Conservation (phyloP, 2,113 vertebrate genomes). For the Symphodus melops region DNA sequence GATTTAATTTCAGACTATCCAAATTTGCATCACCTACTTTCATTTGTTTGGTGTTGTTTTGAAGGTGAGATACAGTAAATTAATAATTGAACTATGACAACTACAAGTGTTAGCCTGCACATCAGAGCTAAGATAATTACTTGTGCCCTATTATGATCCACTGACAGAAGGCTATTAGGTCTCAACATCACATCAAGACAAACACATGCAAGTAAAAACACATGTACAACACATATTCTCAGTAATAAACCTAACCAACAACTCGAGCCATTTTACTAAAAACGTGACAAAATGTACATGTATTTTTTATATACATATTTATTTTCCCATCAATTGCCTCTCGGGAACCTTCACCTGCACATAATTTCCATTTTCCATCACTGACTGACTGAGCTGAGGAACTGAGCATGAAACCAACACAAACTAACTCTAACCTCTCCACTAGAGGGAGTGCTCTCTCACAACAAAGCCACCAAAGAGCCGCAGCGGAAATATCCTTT, state of each 20-base stretch:
- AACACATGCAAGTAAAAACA: background rate
- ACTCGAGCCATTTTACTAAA: too few species aligned
- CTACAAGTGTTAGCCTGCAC: too few species aligned
- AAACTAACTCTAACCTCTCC: conserved; percentile 69
- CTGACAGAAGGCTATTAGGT: background rate
- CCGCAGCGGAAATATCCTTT: conserved; percentile 62
- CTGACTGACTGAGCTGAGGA: conserved; percentile 50
- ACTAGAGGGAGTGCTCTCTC: conserved; percentile 86
- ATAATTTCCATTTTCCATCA: conserved; percentile 22
- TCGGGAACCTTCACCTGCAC: background rate
- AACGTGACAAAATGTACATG: background rate
- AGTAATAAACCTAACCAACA: background rate
- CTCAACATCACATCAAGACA: background rate
- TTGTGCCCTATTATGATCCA: too few species aligned
- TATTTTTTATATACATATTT: too few species aligned
- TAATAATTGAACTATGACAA: too few species aligned
- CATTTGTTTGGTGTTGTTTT: too few species aligned
- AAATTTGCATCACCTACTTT: background rate
- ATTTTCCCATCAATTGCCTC: too few species aligned
- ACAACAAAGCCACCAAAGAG: conserved; percentile 69
- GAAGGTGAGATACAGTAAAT: too few species aligned
- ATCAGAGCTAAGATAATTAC: too few species aligned
- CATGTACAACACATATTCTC: background rate
- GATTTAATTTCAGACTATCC: background rate
- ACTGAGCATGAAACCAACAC: conserved; percentile 44